Evolutionary conservation across 2,797 vertebrate genomes (phyloP).

Genomic region (Sphaeramia orbicularis): DNA sequence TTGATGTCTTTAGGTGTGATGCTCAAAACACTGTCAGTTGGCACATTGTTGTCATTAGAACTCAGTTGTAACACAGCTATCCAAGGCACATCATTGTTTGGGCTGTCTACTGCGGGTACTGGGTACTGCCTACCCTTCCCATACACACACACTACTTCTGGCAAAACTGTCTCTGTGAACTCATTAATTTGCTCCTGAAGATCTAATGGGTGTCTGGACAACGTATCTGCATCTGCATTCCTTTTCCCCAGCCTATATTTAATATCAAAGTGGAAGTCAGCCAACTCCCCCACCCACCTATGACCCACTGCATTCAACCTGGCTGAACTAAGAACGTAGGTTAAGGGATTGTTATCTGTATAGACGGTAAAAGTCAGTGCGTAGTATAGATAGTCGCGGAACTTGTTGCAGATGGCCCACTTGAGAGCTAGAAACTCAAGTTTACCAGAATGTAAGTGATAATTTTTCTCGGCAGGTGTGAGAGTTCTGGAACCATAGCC

Average conservation of each 20-base stretch:
- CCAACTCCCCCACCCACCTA: background rate
- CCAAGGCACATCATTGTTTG: too few relatives aligned
- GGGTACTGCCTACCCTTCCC: too few relatives aligned
- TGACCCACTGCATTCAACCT: too few relatives aligned
- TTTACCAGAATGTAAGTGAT: background rate
- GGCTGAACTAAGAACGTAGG: too few relatives aligned
- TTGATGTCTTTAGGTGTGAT: background rate
- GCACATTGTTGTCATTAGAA: too few relatives aligned
- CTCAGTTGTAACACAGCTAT: too few relatives aligned
- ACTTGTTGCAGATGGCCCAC: background rate
- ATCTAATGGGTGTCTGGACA: background rate
- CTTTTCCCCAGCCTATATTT: background rate
- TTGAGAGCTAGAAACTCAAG: constrained; percentile 6
- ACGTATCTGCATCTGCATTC: background rate
- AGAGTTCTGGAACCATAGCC: constrained; percentile 6
- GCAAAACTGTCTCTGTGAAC: too few relatives aligned
- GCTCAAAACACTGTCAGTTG: background rate
- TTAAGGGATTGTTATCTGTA: background rate
- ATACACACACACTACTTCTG: too few relatives aligned
- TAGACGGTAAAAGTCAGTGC: background rate
- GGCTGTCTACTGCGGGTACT: too few relatives aligned
- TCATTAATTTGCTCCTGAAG: too few relatives aligned
- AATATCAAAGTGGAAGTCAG: background rate
- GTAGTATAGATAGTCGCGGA: background rate
- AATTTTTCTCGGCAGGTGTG: background rate